These are phyloP conservation scores for Planiliza haematocheilus DNA, from an alignment of 2,113 vertebrate genomes.

Conservation along the genomic window DNA sequence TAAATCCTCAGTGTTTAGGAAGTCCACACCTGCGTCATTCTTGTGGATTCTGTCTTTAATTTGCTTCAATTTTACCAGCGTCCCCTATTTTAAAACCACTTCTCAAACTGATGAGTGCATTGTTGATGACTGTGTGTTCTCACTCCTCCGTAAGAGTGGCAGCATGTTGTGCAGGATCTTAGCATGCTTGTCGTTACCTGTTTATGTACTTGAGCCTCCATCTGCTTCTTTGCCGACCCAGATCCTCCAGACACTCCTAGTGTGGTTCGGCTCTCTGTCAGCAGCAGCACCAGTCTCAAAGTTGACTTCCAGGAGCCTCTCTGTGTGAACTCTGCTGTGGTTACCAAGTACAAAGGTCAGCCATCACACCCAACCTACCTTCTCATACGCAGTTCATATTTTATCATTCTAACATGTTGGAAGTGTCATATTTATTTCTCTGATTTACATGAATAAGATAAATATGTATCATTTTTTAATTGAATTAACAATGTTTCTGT, in stretches of 20 bases:
- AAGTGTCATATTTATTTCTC: too few species aligned
- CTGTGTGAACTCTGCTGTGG: constrained; percentile 88
- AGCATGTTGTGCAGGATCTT: neutral
- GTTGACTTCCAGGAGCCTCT: constrained; percentile 90
- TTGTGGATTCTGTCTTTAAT: too few species aligned
- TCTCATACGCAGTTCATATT: too few species aligned
- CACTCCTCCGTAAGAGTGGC: too few species aligned
- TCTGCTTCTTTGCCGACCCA: constrained; percentile 57
- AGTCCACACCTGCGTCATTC: too few species aligned
- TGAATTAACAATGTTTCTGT: constrained; percentile 4
- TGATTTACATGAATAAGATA: neutral
- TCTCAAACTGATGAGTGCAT: too few species aligned
- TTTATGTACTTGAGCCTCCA: constrained; percentile 3
- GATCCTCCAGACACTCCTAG: constrained; percentile 88
- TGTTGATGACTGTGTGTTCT: too few species aligned
- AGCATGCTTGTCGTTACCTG: neutral
- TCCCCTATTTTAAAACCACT: too few species aligned
- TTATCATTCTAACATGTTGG: too few species aligned
- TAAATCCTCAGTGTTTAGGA: too few species aligned
- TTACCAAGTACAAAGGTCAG: constrained; percentile 93
- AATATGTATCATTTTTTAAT: neutral
- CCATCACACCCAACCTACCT: neutral
- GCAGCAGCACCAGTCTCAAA: constrained; percentile 86
- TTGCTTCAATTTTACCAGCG: too few species aligned
- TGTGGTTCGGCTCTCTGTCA: constrained; percentile 85